phyloP scores from a whole-genome alignment of 2,888 invertebrate genomes.

The Orthosia cruda region DNA sequence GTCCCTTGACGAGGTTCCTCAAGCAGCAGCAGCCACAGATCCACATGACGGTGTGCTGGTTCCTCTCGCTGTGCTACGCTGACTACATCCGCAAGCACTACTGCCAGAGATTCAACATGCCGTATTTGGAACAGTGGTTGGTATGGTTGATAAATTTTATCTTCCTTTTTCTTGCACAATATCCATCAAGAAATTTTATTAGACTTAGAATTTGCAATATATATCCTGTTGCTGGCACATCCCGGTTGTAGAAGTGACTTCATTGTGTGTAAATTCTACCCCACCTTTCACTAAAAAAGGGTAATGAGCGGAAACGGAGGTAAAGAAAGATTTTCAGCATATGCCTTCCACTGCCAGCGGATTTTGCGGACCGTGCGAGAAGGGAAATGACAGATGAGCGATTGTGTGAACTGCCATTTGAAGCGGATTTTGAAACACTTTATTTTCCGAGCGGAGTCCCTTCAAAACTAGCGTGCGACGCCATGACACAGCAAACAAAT shows the following conservation, averaged over 20 bases:
- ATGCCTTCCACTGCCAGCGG: no score
- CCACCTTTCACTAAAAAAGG: no score
- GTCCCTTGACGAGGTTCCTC: conserved; percentile 85
- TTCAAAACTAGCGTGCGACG: no score
- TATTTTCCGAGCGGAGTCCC: no score
- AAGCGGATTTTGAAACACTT: no score
- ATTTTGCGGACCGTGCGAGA: no score
- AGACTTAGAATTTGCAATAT: neutral
- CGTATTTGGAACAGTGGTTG: conserved; percentile 89
- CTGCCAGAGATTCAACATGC: conserved; percentile 87
- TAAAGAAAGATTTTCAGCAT: no score
- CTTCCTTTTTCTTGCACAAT: neutral
- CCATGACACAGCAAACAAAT: no score
- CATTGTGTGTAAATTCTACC: no score
- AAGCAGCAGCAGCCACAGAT: conserved; percentile 88
- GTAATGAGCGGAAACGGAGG: no score
- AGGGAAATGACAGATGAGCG: no score
- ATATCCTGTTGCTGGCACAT: neutral
- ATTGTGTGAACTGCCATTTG: no score
- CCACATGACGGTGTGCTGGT: conserved; percentile 90
- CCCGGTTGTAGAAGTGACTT: neutral
- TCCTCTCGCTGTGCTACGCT: conserved; percentile 88
- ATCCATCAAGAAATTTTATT: neutral
- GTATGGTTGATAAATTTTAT: conserved; percentile 64
- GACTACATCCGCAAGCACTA: conserved; percentile 88